Conservation (phyloP, 1,140 invertebrate species). For the Sesamia nonagrioides region DNA sequence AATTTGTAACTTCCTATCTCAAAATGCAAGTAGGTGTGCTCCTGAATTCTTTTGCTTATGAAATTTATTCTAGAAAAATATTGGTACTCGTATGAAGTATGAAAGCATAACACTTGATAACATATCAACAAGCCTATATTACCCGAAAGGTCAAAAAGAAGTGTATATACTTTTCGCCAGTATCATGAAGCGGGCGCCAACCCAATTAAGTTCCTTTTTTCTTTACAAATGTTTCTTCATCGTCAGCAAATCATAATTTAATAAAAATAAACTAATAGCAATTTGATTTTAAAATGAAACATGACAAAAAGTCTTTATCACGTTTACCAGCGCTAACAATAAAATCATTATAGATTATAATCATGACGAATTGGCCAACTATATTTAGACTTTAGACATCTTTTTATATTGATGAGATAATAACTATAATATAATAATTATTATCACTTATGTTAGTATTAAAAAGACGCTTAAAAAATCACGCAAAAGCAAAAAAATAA, state of each 20-base stretch:
- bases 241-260: no score
- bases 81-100: background rate
- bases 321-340: background rate
- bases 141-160: no score
- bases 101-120: background rate
- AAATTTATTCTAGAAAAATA: no score
- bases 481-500: background rate
- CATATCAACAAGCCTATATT: no score
- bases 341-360: background rate
- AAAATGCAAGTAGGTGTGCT: slow-evolving; percentile 47
- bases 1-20: slow-evolving; percentile 53
- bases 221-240: no score
- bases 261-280: no score
- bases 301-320: background rate
- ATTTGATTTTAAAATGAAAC: background rate
- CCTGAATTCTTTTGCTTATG: background rate
- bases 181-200: no score
- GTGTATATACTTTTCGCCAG: no score
- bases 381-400: background rate
- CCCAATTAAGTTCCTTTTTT: no score
- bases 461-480: background rate
- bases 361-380: background rate
- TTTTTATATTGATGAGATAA: background rate
- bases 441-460: background rate
- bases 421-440: background rate